Conservation (phyloP, 2,888 invertebrate genomes). For the Pyrgus malvae region DNA sequence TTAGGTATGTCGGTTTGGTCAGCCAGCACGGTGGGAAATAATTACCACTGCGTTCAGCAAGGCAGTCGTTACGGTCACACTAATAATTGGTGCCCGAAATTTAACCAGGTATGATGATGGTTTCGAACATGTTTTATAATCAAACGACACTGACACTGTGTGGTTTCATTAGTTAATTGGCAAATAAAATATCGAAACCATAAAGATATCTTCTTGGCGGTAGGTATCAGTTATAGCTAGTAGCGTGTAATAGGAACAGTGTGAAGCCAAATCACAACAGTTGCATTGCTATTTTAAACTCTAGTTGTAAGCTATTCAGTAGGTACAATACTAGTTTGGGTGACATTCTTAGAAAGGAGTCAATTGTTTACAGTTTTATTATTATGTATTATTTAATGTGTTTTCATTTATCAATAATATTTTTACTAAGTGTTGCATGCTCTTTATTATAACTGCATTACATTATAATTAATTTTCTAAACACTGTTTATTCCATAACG, state of each 20-base stretch:
- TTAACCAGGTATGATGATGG: constrained; percentile 68
- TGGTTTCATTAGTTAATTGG: constrained; percentile 27
- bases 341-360: too few species aligned
- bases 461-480: too few species aligned
- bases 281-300: constrained; percentile 15
- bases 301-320: constrained; percentile 1
- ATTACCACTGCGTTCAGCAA: constrained; percentile 68
- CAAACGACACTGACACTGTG: constrained; percentile 15
- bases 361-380: too few species aligned
- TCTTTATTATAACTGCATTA: too few species aligned
- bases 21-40: constrained; percentile 83
- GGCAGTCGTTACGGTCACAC: constrained; percentile 67
- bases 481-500: too few species aligned
- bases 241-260: neutral
- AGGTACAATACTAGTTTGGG: neutral
- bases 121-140: constrained; percentile 11
- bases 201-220: constrained; percentile 10
- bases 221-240: constrained; percentile 15
- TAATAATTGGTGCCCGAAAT: constrained; percentile 75
- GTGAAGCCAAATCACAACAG: constrained; percentile 20
- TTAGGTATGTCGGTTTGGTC: constrained; percentile 88
- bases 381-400: too few species aligned
- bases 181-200: constrained; percentile 11
- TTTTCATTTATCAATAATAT: too few species aligned
- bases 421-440: too few species aligned